phyloP scores from a whole-genome alignment of 1,140 invertebrate species.

The Orchesella cincta region DNA sequence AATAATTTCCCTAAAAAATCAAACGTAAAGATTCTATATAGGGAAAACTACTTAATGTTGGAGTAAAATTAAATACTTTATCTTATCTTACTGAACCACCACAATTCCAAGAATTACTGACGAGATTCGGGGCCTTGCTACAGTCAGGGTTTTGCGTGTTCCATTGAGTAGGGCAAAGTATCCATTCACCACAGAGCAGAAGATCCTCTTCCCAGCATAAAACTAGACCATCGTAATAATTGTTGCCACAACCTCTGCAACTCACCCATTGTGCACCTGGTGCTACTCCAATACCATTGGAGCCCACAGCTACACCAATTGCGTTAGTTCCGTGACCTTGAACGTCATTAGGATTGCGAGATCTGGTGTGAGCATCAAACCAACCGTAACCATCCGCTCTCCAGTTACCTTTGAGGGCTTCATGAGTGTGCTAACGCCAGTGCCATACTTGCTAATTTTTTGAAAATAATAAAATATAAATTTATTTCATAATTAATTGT shows the following conservation, averaged over 20 bases:
- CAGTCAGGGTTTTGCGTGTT: background rate
- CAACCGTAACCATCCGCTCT: conserved; percentile 29
- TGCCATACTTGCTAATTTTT: background rate
- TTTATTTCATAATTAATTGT: too few relatives aligned
- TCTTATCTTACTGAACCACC: too few relatives aligned
- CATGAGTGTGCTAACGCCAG: background rate
- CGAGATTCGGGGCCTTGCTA: background rate
- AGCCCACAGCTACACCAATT: background rate
- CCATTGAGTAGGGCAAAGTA: background rate
- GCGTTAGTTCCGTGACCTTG: conserved; percentile 31
- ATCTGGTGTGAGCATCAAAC: conserved; percentile 12
- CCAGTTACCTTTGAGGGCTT: background rate
- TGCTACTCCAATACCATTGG: background rate
- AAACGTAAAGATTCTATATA: too few relatives aligned
- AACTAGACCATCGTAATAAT: too few relatives aligned
- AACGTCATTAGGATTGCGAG: background rate
- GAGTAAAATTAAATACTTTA: too few relatives aligned
- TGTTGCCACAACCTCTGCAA: conserved; percentile 8
- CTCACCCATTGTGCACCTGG: background rate
- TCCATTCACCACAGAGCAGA: background rate
- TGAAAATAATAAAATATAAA: too few relatives aligned
- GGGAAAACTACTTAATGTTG: too few relatives aligned
- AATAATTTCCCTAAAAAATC: too few relatives aligned
- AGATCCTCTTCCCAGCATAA: background rate
- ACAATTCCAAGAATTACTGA: background rate